These are phyloP conservation scores for Amphipoea lucens DNA, from an alignment of 2,888 invertebrate species.

Conservation along the genomic window DNA sequence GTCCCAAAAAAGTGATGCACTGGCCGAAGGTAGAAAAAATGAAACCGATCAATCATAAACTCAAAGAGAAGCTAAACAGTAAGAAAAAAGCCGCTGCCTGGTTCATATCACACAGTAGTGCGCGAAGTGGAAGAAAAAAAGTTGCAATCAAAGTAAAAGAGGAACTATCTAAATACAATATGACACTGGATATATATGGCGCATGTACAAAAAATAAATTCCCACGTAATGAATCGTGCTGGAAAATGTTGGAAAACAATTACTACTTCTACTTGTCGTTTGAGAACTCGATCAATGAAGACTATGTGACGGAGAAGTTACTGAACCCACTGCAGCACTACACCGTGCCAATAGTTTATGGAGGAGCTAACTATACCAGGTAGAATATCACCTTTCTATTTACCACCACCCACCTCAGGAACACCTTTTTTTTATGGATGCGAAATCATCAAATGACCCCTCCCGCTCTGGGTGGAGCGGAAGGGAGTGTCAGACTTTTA, in stretches of 20 bases:
- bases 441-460: no score
- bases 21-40: constrained; percentile 73
- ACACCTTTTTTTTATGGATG: no score
- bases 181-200: constrained; percentile 77
- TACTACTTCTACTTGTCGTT: constrained; percentile 83
- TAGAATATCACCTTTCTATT: constrained; percentile 39
- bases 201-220: constrained; percentile 66
- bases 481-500: no score
- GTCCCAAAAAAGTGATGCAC: constrained; percentile 72
- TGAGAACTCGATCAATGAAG: constrained; percentile 80
- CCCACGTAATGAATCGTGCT: constrained; percentile 55
- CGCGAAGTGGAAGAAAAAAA: constrained; percentile 67
- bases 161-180: constrained; percentile 66
- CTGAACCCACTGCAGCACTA: constrained; percentile 75
- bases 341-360: constrained; percentile 81
- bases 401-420: background rate
- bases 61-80: constrained; percentile 67
- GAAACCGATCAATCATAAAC: constrained; percentile 67
- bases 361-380: constrained; percentile 85
- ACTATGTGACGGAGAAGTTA: constrained; percentile 84
- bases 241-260: constrained; percentile 69
- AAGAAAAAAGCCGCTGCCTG: constrained; percentile 79
- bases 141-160: constrained; percentile 67
- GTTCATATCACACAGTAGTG: constrained; percentile 78
- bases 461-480: no score